Percentiles rank a stretch among this genome's conserved stretches.
Evolutionary conservation across 2,797 vertebrate genomes (phyloP).

Genomic region (Sebastes iracundus): DNA sequence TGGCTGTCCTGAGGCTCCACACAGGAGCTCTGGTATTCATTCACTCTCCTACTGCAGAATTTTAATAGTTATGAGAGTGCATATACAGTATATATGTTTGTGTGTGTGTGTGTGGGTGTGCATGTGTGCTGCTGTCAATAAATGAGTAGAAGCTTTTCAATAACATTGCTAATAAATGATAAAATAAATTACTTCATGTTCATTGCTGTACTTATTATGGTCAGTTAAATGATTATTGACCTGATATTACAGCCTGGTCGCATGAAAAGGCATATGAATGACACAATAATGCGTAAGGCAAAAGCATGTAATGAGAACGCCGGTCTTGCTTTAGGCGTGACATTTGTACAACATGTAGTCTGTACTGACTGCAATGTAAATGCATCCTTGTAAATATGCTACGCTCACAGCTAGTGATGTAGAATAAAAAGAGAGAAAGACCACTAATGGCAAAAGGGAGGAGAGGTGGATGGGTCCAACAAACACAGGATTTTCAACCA

Average conservation of each 20-base stretch:
- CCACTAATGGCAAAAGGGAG: no score
- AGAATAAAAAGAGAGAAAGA: no score
- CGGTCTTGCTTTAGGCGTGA: neutral
- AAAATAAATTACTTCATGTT: neutral
- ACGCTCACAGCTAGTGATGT: neutral
- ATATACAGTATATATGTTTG: neutral
- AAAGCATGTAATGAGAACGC: neutral
- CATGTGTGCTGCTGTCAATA: neutral
- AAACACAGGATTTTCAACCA: no score
- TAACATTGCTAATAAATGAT: neutral
- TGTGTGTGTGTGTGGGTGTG: neutral
- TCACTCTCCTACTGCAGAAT: neutral
- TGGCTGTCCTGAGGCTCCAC: neutral
- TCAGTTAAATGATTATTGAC: neutral
- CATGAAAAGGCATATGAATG: neutral
- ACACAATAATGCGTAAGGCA: neutral
- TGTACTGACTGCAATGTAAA: neutral
- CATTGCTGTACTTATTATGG: neutral
- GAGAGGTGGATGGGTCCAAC: no score
- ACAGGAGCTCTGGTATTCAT: slow-evolving; percentile 4
- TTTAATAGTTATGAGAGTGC: neutral
- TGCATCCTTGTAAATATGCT: neutral
- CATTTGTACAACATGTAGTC: neutral
- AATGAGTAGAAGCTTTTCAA: neutral
- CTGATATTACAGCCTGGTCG: neutral